Percentiles rank a stretch among this genome's conserved stretches.
Evolutionary conservation across 2,113 vertebrate species (phyloP).

Genomic region (Siniperca knerii): DNA sequence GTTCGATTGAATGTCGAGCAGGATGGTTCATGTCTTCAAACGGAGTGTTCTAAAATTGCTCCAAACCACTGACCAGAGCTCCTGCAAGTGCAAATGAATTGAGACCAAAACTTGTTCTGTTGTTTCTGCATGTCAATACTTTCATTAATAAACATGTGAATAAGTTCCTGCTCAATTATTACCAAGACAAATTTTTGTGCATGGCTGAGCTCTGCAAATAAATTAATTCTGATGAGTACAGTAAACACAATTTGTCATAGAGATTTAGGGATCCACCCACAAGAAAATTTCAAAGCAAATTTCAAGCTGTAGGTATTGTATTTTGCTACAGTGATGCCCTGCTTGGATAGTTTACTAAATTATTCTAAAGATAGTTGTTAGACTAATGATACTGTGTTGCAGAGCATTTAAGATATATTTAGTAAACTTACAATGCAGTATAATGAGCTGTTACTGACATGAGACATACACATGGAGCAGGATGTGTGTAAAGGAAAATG

Average conservation of each 20-base stretch:
- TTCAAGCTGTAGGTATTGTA: not conserved
- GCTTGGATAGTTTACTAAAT: not conserved
- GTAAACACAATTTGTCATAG: not conserved
- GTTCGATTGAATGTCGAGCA: not conserved
- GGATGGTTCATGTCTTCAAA: not conserved
- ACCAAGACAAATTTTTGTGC: not conserved
- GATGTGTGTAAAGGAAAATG: not conserved
- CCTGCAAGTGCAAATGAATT: not conserved
- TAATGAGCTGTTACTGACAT: not conserved
- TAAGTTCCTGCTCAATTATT: not conserved
- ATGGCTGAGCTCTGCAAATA: slow-evolving; percentile 2
- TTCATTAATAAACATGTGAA: not conserved
- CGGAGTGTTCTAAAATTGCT: not conserved
- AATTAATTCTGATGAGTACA: slow-evolving; percentile 3
- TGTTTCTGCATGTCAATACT: slow-evolving; percentile 1
- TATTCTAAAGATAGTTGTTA: slow-evolving; percentile 4
- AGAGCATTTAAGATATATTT: slow-evolving; percentile 16
- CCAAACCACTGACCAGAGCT: not conserved
- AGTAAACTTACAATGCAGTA: not conserved
- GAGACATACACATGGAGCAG: not conserved
- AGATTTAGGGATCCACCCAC: not conserved
- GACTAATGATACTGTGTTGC: slow-evolving; percentile 15
- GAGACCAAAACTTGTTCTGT: not conserved
- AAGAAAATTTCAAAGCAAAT: not conserved
- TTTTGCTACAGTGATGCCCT: not conserved